phyloP scores from a whole-genome alignment of 2,888 invertebrate genomes.

The Cerceris ruficornis region DNA sequence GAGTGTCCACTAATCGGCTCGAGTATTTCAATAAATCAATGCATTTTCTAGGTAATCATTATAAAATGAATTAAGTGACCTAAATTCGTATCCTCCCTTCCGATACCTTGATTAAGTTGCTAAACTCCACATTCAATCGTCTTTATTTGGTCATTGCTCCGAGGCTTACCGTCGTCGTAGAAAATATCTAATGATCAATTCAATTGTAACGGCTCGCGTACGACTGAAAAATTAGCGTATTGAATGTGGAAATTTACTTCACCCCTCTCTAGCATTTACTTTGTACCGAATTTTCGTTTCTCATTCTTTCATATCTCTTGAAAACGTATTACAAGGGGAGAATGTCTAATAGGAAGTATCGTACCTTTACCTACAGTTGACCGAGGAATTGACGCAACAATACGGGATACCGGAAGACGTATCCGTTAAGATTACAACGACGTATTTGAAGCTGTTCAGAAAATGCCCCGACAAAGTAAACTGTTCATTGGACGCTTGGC shows the following conservation, averaged over 20 bases:
- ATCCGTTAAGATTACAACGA: conserved; percentile 86
- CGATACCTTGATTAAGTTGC: conserved; percentile 61
- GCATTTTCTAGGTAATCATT: conserved; percentile 82
- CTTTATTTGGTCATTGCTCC: conserved; percentile 12
- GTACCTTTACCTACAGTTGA: conserved; percentile 80
- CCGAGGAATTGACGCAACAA: conserved; percentile 85
- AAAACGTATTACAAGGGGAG: conserved; percentile 1
- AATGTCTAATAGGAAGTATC: conserved; percentile 40
- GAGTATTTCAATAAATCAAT: conserved; percentile 81
- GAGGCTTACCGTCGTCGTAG: conserved; percentile 1
- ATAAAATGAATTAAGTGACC: conserved; percentile 80
- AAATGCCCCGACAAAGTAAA: conserved; percentile 91
- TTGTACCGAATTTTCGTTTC: conserved; percentile 52
- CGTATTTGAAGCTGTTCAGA: conserved; percentile 89
- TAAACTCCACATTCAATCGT: conserved; percentile 69
- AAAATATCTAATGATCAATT: not conserved
- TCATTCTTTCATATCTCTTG: conserved; percentile 46
- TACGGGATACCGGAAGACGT: conserved; percentile 86
- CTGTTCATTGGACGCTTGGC: conserved; percentile 89
- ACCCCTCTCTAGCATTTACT: conserved; percentile 53
- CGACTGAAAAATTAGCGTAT: conserved; percentile 22
- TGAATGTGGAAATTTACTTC: conserved; percentile 61
- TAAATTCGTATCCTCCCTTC: conserved; percentile 64
- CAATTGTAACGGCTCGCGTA: not conserved
- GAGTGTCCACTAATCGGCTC: conserved; percentile 81